These are phyloP conservation scores for Actenoides lindsayi DNA, from an alignment of 2,113 vertebrate species.

Conservation along the genomic window DNA sequence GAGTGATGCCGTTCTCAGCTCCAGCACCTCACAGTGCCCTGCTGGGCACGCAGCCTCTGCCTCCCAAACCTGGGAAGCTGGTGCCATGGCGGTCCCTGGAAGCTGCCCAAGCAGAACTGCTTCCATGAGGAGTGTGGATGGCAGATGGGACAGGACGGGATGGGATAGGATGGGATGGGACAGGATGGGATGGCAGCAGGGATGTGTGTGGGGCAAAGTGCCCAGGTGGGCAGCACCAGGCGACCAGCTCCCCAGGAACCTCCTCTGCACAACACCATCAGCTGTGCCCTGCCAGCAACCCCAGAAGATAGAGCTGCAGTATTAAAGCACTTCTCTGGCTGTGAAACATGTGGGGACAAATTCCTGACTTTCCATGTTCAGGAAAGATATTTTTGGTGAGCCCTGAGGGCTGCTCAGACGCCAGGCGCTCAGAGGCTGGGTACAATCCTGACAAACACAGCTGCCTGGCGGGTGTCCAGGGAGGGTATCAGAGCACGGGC, in stretches of 20 bases:
- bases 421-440: not conserved
- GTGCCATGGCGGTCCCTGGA: not conserved
- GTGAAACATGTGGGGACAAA: not conserved
- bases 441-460: not conserved
- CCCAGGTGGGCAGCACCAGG: not conserved
- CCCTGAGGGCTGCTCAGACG: not conserved
- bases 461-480: not conserved
- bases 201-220: not conserved
- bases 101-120: accelerated
- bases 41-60: accelerated
- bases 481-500: not conserved
- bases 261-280: not conserved
- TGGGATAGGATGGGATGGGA: too few relatives aligned
- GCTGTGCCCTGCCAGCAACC: accelerated
- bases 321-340: not conserved
- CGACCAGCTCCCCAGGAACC: not conserved
- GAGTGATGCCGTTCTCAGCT: not conserved
- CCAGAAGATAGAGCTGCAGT: too few relatives aligned
- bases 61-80: not conserved
- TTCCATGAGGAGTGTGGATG: accelerated
- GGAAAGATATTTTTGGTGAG: not conserved
- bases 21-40: not conserved
- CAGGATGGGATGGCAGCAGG: not conserved
- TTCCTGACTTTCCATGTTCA: not conserved
- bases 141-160: not conserved